These are phyloP conservation scores for Cololabis saira DNA, from an alignment of 2,113 vertebrate species.

Conservation along the genomic window DNA sequence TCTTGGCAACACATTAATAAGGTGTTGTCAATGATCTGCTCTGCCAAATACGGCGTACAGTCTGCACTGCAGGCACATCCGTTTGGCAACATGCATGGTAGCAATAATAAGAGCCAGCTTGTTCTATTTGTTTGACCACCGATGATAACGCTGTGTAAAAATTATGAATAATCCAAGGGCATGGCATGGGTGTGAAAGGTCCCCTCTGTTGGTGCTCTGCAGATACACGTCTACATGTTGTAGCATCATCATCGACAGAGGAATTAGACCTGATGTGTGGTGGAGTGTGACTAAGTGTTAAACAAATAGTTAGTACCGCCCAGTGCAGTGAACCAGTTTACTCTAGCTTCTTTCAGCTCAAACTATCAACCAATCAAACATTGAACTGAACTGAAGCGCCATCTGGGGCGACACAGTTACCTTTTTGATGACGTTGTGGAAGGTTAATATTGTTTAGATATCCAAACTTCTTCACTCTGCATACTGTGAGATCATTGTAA, in stretches of 20 bases:
- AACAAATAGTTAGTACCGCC: no score
- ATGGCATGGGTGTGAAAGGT: background rate
- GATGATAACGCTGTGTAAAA: slow-evolving; percentile 20
- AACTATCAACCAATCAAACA: no score
- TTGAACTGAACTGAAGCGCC: no score
- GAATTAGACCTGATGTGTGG: no score
- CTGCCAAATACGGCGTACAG: slow-evolving; percentile 23
- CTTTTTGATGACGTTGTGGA: no score
- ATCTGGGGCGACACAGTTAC: no score
- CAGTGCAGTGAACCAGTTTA: no score
- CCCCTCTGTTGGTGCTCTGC: background rate
- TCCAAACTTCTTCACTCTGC: no score
- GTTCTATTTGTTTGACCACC: slow-evolving; percentile 25
- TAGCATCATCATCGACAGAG: background rate
- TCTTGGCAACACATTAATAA: slow-evolving; percentile 44
- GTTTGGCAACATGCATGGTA: slow-evolving; percentile 30
- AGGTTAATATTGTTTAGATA: no score
- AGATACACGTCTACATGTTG: background rate
- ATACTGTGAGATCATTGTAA: no score
- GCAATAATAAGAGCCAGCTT: slow-evolving; percentile 15
- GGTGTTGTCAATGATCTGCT: slow-evolving; percentile 43
- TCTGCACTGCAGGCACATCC: slow-evolving; percentile 32
- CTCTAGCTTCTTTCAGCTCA: no score
- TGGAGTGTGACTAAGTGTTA: no score
- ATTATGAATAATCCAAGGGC: slow-evolving; percentile 1